These are phyloP conservation scores for Balaeniceps rex DNA, from an alignment of 2,113 vertebrate genomes.

Conservation along the genomic window DNA sequence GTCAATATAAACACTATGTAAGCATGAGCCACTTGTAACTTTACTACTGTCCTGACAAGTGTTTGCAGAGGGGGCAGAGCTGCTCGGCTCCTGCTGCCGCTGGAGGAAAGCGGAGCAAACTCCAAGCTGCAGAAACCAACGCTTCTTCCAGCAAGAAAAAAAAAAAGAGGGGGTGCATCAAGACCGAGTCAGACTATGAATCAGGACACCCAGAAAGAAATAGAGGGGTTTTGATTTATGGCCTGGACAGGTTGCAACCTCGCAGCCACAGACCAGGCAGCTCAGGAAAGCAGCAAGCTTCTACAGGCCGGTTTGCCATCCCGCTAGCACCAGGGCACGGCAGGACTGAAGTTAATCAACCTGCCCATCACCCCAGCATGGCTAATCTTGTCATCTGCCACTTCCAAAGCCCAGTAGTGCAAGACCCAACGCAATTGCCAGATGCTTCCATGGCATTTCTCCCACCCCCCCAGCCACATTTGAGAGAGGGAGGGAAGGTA, in stretches of 20 bases:
- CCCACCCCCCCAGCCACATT: background rate
- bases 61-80: background rate
- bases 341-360: background rate
- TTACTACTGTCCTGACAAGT: constrained; percentile 40
- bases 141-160: background rate
- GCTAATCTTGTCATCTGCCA: background rate
- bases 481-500: background rate
- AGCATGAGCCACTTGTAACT: constrained; percentile 36
- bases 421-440: background rate
- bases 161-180: too few species aligned
- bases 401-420: background rate
- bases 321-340: background rate
- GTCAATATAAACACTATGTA: constrained; percentile 61
- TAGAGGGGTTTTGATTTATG: background rate
- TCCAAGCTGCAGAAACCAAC: background rate
- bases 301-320: background rate
- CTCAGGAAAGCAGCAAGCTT: background rate
- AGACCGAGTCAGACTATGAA: background rate
- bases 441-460: background rate
- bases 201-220: background rate
- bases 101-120: background rate
- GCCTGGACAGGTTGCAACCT: background rate
- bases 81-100: background rate
- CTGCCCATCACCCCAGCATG: background rate
- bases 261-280: background rate